phyloP scores from a whole-genome alignment of 2,888 invertebrate species.

The Drosophila buzzatii region DNA sequence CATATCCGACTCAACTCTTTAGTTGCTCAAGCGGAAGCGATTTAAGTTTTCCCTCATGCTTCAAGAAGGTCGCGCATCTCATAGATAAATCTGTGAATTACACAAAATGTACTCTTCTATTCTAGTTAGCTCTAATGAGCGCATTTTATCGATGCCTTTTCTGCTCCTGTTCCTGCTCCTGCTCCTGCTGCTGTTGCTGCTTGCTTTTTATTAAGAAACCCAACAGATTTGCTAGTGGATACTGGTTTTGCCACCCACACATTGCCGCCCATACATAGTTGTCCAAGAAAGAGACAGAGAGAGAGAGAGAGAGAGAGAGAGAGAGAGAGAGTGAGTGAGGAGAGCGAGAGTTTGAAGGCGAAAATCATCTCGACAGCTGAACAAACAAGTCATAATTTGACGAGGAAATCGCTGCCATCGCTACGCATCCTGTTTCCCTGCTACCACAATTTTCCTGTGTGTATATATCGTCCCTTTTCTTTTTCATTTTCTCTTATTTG shows the following conservation, averaged over 20 bases:
- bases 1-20: neutral
- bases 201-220: constrained; percentile 35
- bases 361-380: constrained; percentile 68
- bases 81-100: neutral
- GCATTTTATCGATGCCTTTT: constrained; percentile 10
- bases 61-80: neutral
- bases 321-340: neutral
- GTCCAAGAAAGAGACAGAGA: neutral
- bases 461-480: constrained; percentile 54
- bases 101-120: neutral
- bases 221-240: constrained; percentile 52
- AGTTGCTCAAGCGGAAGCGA: too few relatives aligned
- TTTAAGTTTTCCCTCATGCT: neutral
- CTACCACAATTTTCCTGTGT: constrained; percentile 22
- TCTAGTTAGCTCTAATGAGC: constrained; percentile 17
- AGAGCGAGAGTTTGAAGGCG: neutral
- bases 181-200: neutral
- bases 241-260: constrained; percentile 35
- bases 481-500: too few relatives aligned
- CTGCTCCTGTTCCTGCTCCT: neutral
- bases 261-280: neutral
- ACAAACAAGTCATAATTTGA: constrained; percentile 78
- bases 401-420: constrained; percentile 67
- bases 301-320: constrained; percentile 1
- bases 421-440: constrained; percentile 54